Base-by-base conservation (phyloP, 2,113 vertebrate species). In the Carettochelys insculpta region DNA sequence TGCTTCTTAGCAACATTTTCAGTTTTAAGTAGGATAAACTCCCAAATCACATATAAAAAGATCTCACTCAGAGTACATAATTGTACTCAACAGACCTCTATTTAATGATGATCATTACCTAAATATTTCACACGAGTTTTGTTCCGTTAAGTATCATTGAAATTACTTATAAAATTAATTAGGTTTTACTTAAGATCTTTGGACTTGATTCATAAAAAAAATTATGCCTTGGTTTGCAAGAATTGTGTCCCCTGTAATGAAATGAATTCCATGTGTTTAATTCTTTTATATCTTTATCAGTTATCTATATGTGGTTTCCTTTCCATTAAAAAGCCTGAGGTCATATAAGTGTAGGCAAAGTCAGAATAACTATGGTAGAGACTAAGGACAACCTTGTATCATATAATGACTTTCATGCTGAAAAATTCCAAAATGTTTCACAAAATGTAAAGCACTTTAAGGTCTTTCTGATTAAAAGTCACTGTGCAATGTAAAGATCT, bases 111-210 rank as follows among this genome's bases (percentile, higher is more conserved):
- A 96, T 96, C 96, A 95, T 97, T 97, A 97, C 91, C 94, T 97
- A 97, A 97, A 96, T 97, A 97, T 97, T 97, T 97, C 93, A 97
- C 97, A 96, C 94, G 97, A 97, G 94, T 97, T 93, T 96, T 94
- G 77, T 95, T 96, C 93, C 89, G 92, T 96, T 96, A 97, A 94
- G 91, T 93, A 93, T n/a, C 82, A 86, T 86, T 50, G 47, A 91
- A 97, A 96, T 56, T 93, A 58, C 92, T 90, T 88, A 89, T 95
- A 95, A 97, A 97, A 96, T 96, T 97, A 97, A 96, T 95, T 96
- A 10, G 65, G 88, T 97, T 97, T 97, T 94, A 95, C 83, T 93
- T 97, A 95, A 94, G 85, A 3, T 96, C 90, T 97, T 96, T 96
- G 85, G 83, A 91, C 96, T 91, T 90, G 83, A 96, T 97, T 97